phyloP scores from a whole-genome alignment of 2,888 invertebrate genomes.

The Drosophila meridiana region DNA sequence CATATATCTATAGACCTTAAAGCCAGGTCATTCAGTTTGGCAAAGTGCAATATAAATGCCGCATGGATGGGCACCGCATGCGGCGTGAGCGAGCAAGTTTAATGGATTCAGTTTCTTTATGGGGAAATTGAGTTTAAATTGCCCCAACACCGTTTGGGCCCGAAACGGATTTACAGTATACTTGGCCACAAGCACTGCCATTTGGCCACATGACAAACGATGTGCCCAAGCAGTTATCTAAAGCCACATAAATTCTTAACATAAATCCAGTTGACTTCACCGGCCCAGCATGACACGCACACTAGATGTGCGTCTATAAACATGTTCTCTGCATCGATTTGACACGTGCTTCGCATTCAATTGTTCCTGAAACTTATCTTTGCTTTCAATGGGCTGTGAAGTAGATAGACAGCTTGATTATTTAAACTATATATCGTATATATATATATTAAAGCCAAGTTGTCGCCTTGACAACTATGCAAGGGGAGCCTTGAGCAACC shows the following conservation, averaged over 20 bases:
- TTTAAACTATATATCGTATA: not conserved
- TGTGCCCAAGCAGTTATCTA: conserved; percentile 27
- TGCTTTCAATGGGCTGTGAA: not conserved
- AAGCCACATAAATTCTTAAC: conserved; percentile 17
- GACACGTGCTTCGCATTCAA: conserved; percentile 3
- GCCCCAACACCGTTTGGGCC: conserved; percentile 25
- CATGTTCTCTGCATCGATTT: not conserved
- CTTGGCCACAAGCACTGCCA: not conserved
- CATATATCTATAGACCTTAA: conserved; percentile 12
- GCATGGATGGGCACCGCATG: conserved; percentile 28
- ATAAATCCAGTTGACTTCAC: conserved; percentile 19
- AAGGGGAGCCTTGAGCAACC: not conserved
- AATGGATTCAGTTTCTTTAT: conserved; percentile 63
- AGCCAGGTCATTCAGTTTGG: conserved; percentile 39
- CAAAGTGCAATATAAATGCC: conserved; percentile 52
- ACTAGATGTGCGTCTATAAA: not conserved
- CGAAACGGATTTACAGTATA: conserved; percentile 18
- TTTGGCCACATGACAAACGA: conserved; percentile 19
- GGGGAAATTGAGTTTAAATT: conserved; percentile 69
- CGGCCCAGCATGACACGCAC: not conserved
- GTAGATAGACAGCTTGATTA: not conserved
- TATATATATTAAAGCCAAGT: not conserved
- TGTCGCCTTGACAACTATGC: not conserved
- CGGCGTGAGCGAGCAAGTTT: conserved; percentile 48
- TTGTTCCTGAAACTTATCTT: conserved; percentile 2